Base-by-base conservation (phyloP, 1,140 invertebrate species). In the Zeugodacus cucurbitae region DNA sequence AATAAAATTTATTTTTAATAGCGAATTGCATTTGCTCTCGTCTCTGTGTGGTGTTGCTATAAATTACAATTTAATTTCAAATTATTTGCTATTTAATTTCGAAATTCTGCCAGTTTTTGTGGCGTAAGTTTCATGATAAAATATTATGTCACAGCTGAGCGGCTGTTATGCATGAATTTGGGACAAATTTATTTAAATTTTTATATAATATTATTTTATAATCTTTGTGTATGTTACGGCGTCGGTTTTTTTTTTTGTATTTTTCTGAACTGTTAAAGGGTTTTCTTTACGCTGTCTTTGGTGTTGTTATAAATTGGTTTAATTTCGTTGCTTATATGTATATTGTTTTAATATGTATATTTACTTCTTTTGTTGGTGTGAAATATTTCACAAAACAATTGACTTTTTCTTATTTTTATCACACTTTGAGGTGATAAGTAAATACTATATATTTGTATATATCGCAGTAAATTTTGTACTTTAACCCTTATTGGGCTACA, bases 51-150 rank as follows among this genome's bases (percentile, higher is more conserved):
- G 17, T 74, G 67, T 74, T 37, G 5, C 20, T 41, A 74, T 74
- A 74, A 74, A 74, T 74, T 74, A 74, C 67, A 41, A 34, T 74
- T 41, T 74, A 41, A 74, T 74, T 74, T 74, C 14, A 74, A 74
- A 74, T 74, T 74, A 74, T 74, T 74, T 74, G 67, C 67, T 74
- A 74, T 74, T 74, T 20, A 74, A 37, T 37, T 74, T 74, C 34
- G 67, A 74, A 74, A 74, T 74, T 32, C 34, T 74, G 67, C 67
- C 67, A 74, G 34, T 26, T 37, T 37, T 74, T 74, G 34, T 74
- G 67, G 41, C 41, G 37, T 41, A 74, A 74, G 14, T 74, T 41
- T 74, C 34, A 0, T 22, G 34, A n/a, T 22, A 34, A 37, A 37
- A 74, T 37, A 74, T 74, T 74, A 74, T 74, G 67, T 74, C 67